These are phyloP conservation scores for Danio choprae DNA, from an alignment of 2,797 vertebrate species.

Conservation along the genomic window DNA sequence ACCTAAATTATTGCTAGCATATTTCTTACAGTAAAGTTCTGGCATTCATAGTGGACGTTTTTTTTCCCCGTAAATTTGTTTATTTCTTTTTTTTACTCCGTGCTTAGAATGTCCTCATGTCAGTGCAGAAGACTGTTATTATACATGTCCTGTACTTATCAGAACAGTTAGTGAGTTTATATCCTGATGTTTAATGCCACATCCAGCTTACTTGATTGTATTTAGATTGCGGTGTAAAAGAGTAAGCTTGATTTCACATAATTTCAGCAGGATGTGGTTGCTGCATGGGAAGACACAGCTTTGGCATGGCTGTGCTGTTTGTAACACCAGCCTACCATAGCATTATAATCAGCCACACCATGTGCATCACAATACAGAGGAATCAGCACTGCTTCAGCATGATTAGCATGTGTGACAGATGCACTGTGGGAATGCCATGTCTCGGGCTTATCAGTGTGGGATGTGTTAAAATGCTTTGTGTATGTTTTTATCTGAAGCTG, in stretches of 20 bases:
- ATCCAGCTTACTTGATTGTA: constrained; percentile 39
- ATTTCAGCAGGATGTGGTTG: constrained; percentile 42
- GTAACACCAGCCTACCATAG: constrained; percentile 43
- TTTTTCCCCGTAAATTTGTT: neutral
- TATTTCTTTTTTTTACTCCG: neutral
- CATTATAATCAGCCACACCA: constrained; percentile 39
- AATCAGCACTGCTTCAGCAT: constrained; percentile 44
- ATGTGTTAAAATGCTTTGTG: neutral
- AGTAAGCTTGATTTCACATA: constrained; percentile 49
- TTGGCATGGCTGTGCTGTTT: constrained; percentile 26
- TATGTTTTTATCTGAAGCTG: neutral
- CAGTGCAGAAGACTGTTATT: neutral
- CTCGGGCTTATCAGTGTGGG: neutral
- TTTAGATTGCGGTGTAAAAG: constrained; percentile 52
- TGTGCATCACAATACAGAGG: constrained; percentile 34
- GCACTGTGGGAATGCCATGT: constrained; percentile 8
- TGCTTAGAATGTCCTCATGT: neutral
- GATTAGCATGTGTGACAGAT: constrained; percentile 37
- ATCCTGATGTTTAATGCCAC: neutral
- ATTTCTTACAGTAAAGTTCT: neutral
- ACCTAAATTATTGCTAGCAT: no score
- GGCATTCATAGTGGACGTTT: neutral
- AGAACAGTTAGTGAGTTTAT: constrained; percentile 16
- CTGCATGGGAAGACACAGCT: constrained; percentile 37
- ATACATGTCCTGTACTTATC: constrained; percentile 7